phyloP scores from a whole-genome alignment of 2,113 vertebrate genomes.

The Poeciliopsis prolifica region DNA sequence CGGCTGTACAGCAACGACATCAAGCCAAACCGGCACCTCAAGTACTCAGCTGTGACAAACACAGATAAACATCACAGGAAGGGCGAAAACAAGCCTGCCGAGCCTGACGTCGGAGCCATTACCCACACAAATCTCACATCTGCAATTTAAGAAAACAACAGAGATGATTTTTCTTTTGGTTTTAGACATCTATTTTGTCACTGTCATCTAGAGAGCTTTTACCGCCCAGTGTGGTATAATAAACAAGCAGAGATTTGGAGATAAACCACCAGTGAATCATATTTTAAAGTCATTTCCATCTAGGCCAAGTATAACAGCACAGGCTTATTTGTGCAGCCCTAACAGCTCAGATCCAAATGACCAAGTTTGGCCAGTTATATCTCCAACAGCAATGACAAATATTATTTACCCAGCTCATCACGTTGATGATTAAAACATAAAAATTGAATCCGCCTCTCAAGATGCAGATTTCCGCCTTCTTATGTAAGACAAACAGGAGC shows the following conservation, averaged over 20 bases:
- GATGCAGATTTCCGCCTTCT: background rate
- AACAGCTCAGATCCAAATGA: slow-evolving; percentile 27
- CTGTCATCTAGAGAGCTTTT: background rate
- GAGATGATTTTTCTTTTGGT: background rate
- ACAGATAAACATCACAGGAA: slow-evolving; percentile 12
- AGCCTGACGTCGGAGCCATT: slow-evolving; percentile 18
- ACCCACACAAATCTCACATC: slow-evolving; percentile 2
- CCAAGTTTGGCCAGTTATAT: slow-evolving; percentile 17
- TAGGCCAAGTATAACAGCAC: slow-evolving; percentile 3
- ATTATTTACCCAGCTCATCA: slow-evolving; percentile 20
- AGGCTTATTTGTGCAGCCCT: slow-evolving; percentile 13
- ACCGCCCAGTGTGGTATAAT: background rate
- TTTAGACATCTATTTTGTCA: slow-evolving; percentile 14
- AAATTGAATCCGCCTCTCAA: background rate
- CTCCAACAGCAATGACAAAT: slow-evolving; percentile 10
- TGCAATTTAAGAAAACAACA: background rate
- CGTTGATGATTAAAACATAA: background rate
- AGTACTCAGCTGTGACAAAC: slow-evolving; percentile 11
- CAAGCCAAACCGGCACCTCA: slow-evolving; percentile 21
- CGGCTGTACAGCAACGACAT: slow-evolving; percentile 17
- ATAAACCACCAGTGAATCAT: slow-evolving; percentile 16
- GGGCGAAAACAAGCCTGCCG: slow-evolving; percentile 19
- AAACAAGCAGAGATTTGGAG: background rate
- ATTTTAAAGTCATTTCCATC: slow-evolving; percentile 4
- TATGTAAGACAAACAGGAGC: background rate